Conservation (phyloP, 2,888 invertebrate species). For the Pandemis cinnamomeana region DNA sequence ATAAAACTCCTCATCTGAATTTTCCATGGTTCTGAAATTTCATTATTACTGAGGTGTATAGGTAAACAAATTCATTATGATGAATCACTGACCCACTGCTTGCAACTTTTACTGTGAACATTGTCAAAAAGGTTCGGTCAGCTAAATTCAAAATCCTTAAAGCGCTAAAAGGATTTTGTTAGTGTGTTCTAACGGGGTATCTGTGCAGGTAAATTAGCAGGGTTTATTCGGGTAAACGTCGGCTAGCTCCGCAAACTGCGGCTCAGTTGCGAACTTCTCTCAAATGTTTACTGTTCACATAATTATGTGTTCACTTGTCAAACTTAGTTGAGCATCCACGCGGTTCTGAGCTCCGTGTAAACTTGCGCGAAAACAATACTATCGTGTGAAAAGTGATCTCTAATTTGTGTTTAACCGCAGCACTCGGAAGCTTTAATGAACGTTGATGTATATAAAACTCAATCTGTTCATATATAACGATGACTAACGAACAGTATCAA, state of each 20-base stretch:
- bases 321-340: conserved; percentile 39
- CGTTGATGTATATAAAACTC: neutral
- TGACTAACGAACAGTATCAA: neutral
- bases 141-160: conserved; percentile 8
- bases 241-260: conserved; percentile 27
- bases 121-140: neutral
- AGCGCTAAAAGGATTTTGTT: neutral
- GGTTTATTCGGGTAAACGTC: conserved; percentile 19
- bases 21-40: neutral
- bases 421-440: neutral
- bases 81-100: neutral
- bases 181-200: neutral
- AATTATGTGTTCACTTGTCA: conserved; percentile 42
- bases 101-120: neutral
- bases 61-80: neutral
- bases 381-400: conserved; percentile 3
- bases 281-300: conserved; percentile 39
- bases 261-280: conserved; percentile 28
- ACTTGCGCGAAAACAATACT: conserved; percentile 26
- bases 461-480: neutral
- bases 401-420: neutral
- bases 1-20: neutral
- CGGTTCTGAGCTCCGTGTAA: conserved; percentile 19
- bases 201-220: conserved; percentile 35
- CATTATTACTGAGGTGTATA: neutral